Percentiles rank a stretch among this genome's conserved stretches.
These are phyloP conservation scores for Paelopatides confundens DNA, from an alignment of 53 echinoderm and acorn worm species.

Conservation along the genomic window DNA sequence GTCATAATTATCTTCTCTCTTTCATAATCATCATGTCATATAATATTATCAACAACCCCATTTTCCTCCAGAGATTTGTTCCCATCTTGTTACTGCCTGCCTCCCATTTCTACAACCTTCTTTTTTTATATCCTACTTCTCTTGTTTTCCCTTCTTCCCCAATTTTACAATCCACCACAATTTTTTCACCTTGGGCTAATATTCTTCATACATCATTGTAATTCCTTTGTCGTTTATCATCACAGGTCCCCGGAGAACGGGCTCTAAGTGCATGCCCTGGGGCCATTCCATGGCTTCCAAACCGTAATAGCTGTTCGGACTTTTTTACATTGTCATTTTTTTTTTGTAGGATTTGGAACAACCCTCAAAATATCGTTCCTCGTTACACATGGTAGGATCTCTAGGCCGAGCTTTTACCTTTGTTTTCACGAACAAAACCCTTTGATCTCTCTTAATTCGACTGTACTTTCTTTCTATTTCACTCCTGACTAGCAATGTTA, in stretches of 20 bases:
- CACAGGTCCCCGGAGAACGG: slow-evolving; percentile 3
- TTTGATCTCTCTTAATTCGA: slow-evolving; percentile 35
- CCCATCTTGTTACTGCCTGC: too few species aligned
- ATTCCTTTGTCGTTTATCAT: slow-evolving; percentile 23
- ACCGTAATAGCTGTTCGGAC: neutral
- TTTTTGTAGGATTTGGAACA: slow-evolving; percentile 32
- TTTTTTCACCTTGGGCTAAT: slow-evolving; percentile 1
- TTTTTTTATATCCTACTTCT: neutral
- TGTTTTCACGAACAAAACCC: slow-evolving; percentile 23
- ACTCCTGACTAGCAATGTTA: neutral
- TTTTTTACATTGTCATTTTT: slow-evolving; percentile 26
- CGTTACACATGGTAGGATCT: slow-evolving; percentile 4
- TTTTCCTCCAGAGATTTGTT: too few species aligned
- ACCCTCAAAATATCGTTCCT: neutral
- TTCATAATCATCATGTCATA: too few species aligned
- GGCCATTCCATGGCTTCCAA: neutral
- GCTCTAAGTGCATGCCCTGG: slow-evolving; percentile 23
- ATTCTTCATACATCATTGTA: slow-evolving; percentile 7
- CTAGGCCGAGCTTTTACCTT: slow-evolving; percentile 19
- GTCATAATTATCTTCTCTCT: too few species aligned
- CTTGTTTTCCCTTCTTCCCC: neutral
- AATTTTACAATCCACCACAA: slow-evolving; percentile 28
- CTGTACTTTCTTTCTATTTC: slow-evolving; percentile 3
- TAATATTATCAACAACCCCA: too few species aligned
- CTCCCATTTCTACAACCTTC: too few species aligned